Base-by-base conservation (phyloP, 2,888 invertebrate genomes). In the Sympetrum striolatum region DNA sequence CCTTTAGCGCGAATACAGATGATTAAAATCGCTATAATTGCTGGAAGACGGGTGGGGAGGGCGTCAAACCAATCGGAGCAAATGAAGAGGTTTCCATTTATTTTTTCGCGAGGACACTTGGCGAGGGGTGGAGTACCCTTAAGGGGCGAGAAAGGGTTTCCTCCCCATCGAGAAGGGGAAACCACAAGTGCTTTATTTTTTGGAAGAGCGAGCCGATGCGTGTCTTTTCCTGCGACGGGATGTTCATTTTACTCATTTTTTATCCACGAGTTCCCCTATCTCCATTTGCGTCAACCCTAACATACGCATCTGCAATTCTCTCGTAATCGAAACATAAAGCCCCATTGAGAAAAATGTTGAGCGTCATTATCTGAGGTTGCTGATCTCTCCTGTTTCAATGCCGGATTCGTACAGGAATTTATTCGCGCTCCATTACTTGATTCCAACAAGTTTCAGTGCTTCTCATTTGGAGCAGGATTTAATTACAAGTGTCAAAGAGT, bases 1-100 rank as follows among this genome's bases (percentile, higher is more conserved):
- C 0, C 5, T 6, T 25, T n/a, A 22, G 5, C n/a, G 81, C n/a
- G 39, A 35, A 58, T 35, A 58, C 18, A 35, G 82, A 60, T 82
- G 82, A 82, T 82, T 82, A 82, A 82, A 82, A 53, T 37, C 82
- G 58, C 58, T 82, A 58, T 82, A 82, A 60, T 60, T 82, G 82
- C 82, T 82, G 58, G 31, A 82, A 58, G 82, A 60, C 82, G 82
- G 58, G 37, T 60, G 60, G 82, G 25, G 53, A 37, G 82, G 58
- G 82, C 58, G 82, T 35, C 35, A 35, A 12, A 14, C 31, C 58
- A 58, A 82, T 82, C 58, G 58, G 35, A 82, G 58, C 58, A 25
- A 82, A 82, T 82, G 82, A 82, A 82, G 82, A 58, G 82, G 58
- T 82, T 82, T 58, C 31, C 58, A n/a, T 48, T 82, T 82, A 53